phyloP scores from a whole-genome alignment of 1,140 invertebrate species.

The Pectinophora gossypiella region DNA sequence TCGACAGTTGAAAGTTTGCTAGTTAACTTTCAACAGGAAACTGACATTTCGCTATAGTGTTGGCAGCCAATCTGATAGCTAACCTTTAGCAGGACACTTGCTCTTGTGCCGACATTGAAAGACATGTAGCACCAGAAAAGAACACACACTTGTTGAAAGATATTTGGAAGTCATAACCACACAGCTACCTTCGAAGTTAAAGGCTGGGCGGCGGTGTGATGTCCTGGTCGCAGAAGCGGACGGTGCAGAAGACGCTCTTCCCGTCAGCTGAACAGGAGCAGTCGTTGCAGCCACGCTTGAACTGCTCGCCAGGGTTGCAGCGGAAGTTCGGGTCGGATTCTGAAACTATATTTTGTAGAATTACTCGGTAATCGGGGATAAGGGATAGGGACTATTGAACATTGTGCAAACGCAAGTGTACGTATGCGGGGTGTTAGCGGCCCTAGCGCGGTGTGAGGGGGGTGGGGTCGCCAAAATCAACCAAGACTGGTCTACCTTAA shows the following conservation, averaged over 20 bases:
- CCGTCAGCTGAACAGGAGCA: slow-evolving; percentile 74
- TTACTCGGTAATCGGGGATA: too few species aligned
- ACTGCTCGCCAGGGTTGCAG: slow-evolving; percentile 74
- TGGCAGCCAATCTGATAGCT: too few species aligned
- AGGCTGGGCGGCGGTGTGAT: slow-evolving; percentile 15
- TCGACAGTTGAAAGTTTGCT: not conserved
- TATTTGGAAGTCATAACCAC: too few species aligned
- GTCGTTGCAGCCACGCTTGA: slow-evolving; percentile 71
- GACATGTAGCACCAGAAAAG: too few species aligned
- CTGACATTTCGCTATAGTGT: not conserved
- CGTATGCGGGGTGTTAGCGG: too few species aligned
- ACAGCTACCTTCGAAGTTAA: not conserved
- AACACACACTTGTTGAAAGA: too few species aligned
- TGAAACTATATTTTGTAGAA: too few species aligned
- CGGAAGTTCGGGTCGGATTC: slow-evolving; percentile 56
- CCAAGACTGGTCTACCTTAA: too few species aligned
- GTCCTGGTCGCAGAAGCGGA: slow-evolving; percentile 54
- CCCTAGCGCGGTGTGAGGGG: too few species aligned
- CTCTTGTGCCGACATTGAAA: not conserved
- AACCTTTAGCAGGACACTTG: not conserved
- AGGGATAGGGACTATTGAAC: too few species aligned
- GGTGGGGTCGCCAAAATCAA: too few species aligned
- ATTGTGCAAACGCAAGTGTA: too few species aligned
- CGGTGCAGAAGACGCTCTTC: slow-evolving; percentile 62
- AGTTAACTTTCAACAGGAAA: not conserved